These are phyloP conservation scores for Agapornis canus DNA, from an alignment of 2,797 vertebrate genomes.

Conservation along the genomic window DNA sequence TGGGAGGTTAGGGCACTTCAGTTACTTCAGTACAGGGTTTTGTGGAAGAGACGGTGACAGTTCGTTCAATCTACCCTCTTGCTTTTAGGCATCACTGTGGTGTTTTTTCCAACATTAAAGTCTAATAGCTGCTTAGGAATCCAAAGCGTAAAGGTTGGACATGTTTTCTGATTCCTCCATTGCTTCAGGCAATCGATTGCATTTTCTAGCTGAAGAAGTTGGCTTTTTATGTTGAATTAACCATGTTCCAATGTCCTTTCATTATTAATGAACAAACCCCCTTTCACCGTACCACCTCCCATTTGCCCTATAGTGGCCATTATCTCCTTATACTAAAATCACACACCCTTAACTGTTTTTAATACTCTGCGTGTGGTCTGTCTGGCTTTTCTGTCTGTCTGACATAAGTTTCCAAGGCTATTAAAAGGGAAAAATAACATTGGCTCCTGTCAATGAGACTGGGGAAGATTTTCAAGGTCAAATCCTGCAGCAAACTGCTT, in stretches of 20 bases:
- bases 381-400: conserved; percentile 55
- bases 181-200: conserved; percentile 9
- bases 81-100: not conserved
- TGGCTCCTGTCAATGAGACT: conserved; percentile 44
- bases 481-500: conserved; percentile 53
- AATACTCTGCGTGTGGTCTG: conserved; percentile 54
- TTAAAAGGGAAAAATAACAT: conserved; percentile 52
- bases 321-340: conserved; percentile 6
- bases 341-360: conserved; percentile 30
- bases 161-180: not conserved
- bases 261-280: conserved; percentile 18
- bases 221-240: conserved; percentile 33
- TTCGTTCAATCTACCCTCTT: not conserved
- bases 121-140: not conserved
- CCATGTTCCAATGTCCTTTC: conserved; percentile 7
- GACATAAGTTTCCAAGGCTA: conserved; percentile 32
- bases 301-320: not conserved
- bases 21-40: not conserved
- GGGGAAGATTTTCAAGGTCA: conserved; percentile 64
- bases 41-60: not conserved
- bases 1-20: not conserved
- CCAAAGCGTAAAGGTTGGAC: not conserved
- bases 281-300: not conserved
- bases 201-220: conserved; percentile 24
- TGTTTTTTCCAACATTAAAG: not conserved